phyloP scores from a whole-genome alignment of 2,113 vertebrate species.

The Morone chrysops region DNA sequence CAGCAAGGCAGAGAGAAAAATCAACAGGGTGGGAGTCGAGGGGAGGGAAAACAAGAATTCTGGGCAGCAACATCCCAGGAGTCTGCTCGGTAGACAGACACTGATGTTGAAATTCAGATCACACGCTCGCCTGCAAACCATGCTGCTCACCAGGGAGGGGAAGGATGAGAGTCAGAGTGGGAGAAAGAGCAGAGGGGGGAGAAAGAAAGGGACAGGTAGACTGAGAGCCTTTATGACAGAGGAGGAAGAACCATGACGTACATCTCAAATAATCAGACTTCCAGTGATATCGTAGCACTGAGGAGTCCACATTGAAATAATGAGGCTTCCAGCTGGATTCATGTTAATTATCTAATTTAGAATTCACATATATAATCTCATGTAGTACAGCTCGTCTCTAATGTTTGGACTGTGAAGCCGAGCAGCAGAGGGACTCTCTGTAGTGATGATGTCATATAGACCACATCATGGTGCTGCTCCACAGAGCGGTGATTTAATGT shows the following conservation, averaged over 20 bases:
- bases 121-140: slow-evolving; percentile 67
- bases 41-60: slow-evolving; percentile 50
- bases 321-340: background rate
- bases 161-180: slow-evolving; percentile 32
- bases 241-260: background rate
- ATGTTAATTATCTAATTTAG: background rate
- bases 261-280: background rate
- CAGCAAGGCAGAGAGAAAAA: background rate
- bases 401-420: background rate
- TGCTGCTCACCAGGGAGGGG: slow-evolving; percentile 44
- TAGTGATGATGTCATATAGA: background rate
- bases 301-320: background rate
- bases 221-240: slow-evolving; percentile 8
- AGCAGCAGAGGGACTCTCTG: background rate
- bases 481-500: background rate
- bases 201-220: slow-evolving; percentile 23
- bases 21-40: slow-evolving; percentile 25
- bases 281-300: too few relatives aligned
- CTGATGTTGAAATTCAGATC: slow-evolving; percentile 79
- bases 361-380: background rate
- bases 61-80: slow-evolving; percentile 55
- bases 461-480: background rate
- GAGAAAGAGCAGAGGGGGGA: background rate
- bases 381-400: too few relatives aligned
- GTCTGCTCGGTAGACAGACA: slow-evolving; percentile 61